Percentiles rank a stretch among this genome's conserved stretches.
Evolutionary conservation across 2,888 invertebrate species (phyloP).

Genomic region (Sylvicola cinctus): DNA sequence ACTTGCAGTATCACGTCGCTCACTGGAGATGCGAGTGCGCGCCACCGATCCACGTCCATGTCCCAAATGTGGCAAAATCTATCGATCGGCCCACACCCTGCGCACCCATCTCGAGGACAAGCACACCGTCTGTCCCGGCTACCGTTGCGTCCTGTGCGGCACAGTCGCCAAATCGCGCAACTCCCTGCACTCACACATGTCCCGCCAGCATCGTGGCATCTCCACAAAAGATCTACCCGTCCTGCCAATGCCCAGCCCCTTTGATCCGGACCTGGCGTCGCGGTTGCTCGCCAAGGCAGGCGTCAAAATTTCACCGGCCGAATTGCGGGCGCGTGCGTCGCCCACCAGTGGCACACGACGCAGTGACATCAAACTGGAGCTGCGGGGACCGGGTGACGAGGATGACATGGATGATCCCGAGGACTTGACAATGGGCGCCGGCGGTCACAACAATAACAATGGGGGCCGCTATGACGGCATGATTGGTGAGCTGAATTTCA

Average conservation of each 20-base stretch:
- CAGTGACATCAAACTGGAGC: constrained; percentile 56
- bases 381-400: constrained; percentile 43
- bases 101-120: constrained; percentile 84
- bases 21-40: constrained; percentile 69
- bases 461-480: constrained; percentile 18
- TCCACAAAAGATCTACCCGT: constrained; percentile 85
- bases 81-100: constrained; percentile 76
- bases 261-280: constrained; percentile 76
- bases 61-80: constrained; percentile 84
- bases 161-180: constrained; percentile 85
- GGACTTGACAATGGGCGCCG: constrained; percentile 48
- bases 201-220: constrained; percentile 78
- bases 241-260: constrained; percentile 78
- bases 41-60: constrained; percentile 85
- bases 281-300: constrained; percentile 72
- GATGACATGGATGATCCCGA: constrained; percentile 48
- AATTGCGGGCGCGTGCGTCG: constrained; percentile 63
- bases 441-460: constrained; percentile 12
- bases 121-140: constrained; percentile 82
- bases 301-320: constrained; percentile 68
- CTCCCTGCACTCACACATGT: constrained; percentile 85
- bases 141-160: constrained; percentile 77
- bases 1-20: constrained; percentile 45
- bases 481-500: constrained; percentile 4
- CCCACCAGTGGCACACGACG: constrained; percentile 58